Base-by-base conservation (phyloP, 2,797 vertebrate genomes). In the Malacoctenus gilli region DNA sequence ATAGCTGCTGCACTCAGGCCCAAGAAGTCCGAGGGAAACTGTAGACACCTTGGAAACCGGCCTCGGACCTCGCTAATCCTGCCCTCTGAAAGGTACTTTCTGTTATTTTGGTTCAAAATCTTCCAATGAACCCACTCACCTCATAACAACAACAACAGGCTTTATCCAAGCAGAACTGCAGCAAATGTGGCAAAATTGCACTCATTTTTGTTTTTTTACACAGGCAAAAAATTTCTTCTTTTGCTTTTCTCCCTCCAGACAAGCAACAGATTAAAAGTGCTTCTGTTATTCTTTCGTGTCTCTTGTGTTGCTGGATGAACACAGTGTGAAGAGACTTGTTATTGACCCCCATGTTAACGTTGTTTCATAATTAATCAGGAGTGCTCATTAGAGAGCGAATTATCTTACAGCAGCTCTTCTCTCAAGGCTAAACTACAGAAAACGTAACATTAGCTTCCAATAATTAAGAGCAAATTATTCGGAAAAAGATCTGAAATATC, bases 311-410 rank as follows among this genome's bases (percentile, higher is more conserved):
- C 48, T 23, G 48, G 22, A 40, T 8, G 2, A n/a, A 40, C 25
- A 23, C 43, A 55, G 22, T 16, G 39, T 38, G 38, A 23, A 46
- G 38, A 43, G 55, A 44, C 15, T 58, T 40, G 5, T 11, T 35
- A 38, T 28, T 21, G 21, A 30, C 15, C 14, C 3, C 18, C 43
- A 10, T 54, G 30, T 59, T 59, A 56, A 28, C 5, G 7, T 55
- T 58, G 15, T 49, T 41, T 53, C 25, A 60, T 72, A 57, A 66
- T 73, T 63, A 73, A 75, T 5, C 59, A 52, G 35, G 16, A 19
- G 19, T 11, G 44, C 46, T 61, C 53, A 55, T 78, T 74, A 65
- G 35, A 51, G 31, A 42, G 18, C 30, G 18, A 37, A 10, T 22
- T 4, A 1, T 34, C 9, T n/a, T n/a, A n/a, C 5, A 39, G 55